Conservation (phyloP, 92 coral and sea anemone genomes). For the Pocillopora meandrina region DNA sequence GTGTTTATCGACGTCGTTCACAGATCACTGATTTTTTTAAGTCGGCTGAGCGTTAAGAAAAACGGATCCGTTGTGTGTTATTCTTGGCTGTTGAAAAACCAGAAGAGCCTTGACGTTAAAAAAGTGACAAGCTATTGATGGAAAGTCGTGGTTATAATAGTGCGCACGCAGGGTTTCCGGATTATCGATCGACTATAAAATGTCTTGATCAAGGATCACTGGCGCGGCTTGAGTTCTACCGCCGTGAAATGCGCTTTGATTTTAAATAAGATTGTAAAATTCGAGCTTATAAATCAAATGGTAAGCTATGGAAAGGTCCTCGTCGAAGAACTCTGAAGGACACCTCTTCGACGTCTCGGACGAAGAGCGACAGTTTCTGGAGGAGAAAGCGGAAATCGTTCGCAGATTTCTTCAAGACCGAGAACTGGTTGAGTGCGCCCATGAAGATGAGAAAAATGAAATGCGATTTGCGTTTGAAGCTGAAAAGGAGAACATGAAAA, state of each 20-base stretch:
- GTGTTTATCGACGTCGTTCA: neutral
- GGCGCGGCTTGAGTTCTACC: constrained; percentile 9
- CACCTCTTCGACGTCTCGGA: constrained; percentile 43
- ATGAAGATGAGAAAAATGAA: constrained; percentile 87
- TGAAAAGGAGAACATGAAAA: constrained; percentile 85
- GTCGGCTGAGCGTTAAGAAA: constrained; percentile 2
- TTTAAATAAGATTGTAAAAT: neutral
- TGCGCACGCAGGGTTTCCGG: constrained; percentile 46
- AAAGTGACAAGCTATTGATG: constrained; percentile 11
- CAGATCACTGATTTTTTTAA: constrained; percentile 5
- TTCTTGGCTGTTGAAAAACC: neutral
- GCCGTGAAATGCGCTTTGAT: constrained; percentile 19
- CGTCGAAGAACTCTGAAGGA: constrained; percentile 15
- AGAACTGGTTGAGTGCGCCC: constrained; percentile 80
- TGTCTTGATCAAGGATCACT: constrained; percentile 26
- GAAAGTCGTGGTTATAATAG: neutral
- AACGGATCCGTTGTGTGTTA: neutral
- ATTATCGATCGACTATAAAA: constrained; percentile 12
- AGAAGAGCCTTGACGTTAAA: neutral
- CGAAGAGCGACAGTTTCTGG: constrained; percentile 58
- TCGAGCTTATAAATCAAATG: neutral
- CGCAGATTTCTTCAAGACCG: constrained; percentile 96
- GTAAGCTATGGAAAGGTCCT: constrained; percentile 25
- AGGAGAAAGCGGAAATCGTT: constrained; percentile 93
- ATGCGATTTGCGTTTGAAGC: constrained; percentile 75